Conservation (phyloP, 2,113 vertebrate genomes). For the Herpetotheres cachinnans region DNA sequence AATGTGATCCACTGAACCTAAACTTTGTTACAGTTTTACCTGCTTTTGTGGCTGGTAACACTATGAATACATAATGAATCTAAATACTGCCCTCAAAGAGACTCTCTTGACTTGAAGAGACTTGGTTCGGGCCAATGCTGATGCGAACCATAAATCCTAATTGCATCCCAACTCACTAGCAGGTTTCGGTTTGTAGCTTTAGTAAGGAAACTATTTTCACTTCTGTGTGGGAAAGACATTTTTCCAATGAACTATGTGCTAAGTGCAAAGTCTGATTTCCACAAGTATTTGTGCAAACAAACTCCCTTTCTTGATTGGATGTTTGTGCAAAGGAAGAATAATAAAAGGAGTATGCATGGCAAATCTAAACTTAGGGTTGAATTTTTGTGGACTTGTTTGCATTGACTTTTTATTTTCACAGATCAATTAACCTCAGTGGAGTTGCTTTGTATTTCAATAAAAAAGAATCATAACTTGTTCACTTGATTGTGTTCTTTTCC, state of each 20-base stretch:
- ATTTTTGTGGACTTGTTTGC: background rate
- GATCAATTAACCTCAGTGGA: background rate
- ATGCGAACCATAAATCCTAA: background rate
- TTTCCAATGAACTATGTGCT: background rate
- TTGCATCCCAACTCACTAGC: background rate
- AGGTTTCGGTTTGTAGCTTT: background rate
- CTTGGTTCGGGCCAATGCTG: background rate
- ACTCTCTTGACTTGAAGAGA: background rate
- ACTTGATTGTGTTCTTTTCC: fast-evolving
- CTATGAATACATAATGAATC: background rate
- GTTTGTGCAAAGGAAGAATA: background rate
- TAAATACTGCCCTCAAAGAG: background rate
- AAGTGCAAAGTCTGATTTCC: background rate
- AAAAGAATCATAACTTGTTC: background rate
- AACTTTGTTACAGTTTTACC: background rate
- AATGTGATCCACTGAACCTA: background rate
- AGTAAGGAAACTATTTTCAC: background rate
- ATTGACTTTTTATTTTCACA: background rate
- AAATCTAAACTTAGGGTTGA: background rate
- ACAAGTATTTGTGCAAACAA: background rate
- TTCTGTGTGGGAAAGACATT: background rate
- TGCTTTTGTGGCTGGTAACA: background rate
- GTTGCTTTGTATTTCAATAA: background rate
- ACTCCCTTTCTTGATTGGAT: background rate
- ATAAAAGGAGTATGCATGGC: background rate